These are phyloP conservation scores for Amyelois transitella DNA, from an alignment of 1,140 invertebrate species.

Conservation along the genomic window DNA sequence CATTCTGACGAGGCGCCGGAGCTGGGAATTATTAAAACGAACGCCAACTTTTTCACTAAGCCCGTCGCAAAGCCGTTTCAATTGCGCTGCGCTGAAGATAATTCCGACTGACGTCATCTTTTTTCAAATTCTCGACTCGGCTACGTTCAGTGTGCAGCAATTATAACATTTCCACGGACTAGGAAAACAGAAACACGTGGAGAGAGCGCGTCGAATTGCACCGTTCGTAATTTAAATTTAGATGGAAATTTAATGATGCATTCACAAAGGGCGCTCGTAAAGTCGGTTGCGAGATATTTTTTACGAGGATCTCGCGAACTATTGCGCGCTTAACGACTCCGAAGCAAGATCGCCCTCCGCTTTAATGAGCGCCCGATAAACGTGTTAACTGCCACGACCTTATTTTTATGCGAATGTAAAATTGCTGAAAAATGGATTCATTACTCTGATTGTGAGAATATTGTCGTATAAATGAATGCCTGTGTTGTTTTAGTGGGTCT, in stretches of 20 bases:
- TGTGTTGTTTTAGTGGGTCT: background rate
- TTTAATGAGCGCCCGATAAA: conserved; percentile 74
- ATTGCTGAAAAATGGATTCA: conserved; percentile 69
- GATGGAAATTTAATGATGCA: conserved; percentile 74
- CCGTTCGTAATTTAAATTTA: conserved; percentile 73
- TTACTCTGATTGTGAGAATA: conserved; percentile 35
- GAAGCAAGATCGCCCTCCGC: conserved; percentile 70
- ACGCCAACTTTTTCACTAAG: conserved; percentile 74
- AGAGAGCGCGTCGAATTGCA: conserved; percentile 62
- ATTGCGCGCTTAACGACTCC: conserved; percentile 73
- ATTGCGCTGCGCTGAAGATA: conserved; percentile 74
- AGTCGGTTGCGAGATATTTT: conserved; percentile 73
- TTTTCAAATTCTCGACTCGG: conserved; percentile 71
- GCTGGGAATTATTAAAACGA: conserved; percentile 74
- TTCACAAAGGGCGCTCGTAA: conserved; percentile 73
- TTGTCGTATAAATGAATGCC: background rate
- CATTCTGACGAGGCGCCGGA: conserved; percentile 73
- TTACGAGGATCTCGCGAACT: conserved; percentile 74
- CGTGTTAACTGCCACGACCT: conserved; percentile 71
- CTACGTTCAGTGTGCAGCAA: conserved; percentile 70
- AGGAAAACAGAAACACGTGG: conserved; percentile 72
- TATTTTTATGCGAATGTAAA: conserved; percentile 72
- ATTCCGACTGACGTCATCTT: conserved; percentile 73
- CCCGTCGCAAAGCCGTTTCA: conserved; percentile 73
- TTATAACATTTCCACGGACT: conserved; percentile 73